Evolutionary conservation across 2,797 vertebrate species (phyloP), one percentile per base, ranked within the genome.

Genomic region (Tangara arthus): DNA sequence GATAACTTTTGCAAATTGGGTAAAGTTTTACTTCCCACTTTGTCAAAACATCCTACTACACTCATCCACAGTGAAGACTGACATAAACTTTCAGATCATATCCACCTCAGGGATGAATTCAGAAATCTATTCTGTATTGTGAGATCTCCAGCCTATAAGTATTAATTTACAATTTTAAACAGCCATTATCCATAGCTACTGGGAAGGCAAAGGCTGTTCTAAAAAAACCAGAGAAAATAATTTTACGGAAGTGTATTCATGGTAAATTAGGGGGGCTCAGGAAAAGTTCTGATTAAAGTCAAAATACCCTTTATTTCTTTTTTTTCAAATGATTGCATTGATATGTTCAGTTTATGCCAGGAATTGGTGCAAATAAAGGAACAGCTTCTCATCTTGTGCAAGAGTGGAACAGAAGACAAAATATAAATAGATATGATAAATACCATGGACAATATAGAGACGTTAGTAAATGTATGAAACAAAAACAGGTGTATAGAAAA

Each of bases 281-380:
- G 23, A 5, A 90, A 26, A 41, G 28, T 79, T 90, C 52, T 91
- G 68, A 96, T 94, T 93, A 94, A 96, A 96, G 91, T 82, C 55
- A 92, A 95, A 82, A 94, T 87, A 64, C 57, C 23, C 64, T 90
- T 93, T 91, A 89, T 93, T 92, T 44, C 42, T 55, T 44, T 87
- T 55, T 86, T 61, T 61, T 89, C 70, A 87, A 71, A 89, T 23
- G 32, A 61, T 52, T 55, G 42, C 37, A 27, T 20, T 89, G 61
- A 64, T 87, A 87, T 53, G 13, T 94, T 61, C 49, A 76, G 34
- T 88, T 94, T 94, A 77, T 72, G 52, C 57, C 53, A 70, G 39
- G 15, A 91, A 66, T 19, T 41, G 28, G 28, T 34, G 21, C 6
- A 80, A 56, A 50, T 35, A 37, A 82, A 30, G 22, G 24, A 63